Conservation (phyloP, 1,140 invertebrate species). For the Brachystomella parvula region DNA sequence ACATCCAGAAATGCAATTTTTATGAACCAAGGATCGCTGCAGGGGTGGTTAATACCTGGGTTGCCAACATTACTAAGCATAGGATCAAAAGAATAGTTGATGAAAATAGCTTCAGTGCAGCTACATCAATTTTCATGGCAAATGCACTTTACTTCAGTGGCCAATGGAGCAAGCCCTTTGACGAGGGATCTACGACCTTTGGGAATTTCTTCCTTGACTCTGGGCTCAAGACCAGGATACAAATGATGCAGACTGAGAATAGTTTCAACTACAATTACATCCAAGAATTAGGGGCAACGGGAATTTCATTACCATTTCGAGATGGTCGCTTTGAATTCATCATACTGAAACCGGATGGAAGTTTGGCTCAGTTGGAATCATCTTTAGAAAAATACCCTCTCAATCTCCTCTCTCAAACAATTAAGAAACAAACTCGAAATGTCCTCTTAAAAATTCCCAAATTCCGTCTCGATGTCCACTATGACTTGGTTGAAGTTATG, state of each 20-base stretch:
- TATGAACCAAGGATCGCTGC: not conserved
- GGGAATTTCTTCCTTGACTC: not conserved
- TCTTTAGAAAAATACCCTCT: slow-evolving; percentile 12
- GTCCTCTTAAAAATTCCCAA: slow-evolving; percentile 29
- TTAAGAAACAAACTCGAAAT: slow-evolving; percentile 13
- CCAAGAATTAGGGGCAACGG: slow-evolving; percentile 16
- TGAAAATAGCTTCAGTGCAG: not conserved
- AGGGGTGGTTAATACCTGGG: slow-evolving; percentile 20
- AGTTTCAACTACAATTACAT: slow-evolving; percentile 23
- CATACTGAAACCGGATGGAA: slow-evolving; percentile 19
- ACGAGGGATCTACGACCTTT: not conserved
- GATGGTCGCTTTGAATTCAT: slow-evolving; percentile 25
- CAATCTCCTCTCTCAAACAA: slow-evolving; percentile 9
- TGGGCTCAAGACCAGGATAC: not conserved
- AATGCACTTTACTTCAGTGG: slow-evolving; percentile 26
- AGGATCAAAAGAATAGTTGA: slow-evolving; percentile 16
- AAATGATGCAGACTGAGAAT: slow-evolving; percentile 25
- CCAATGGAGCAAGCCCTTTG: slow-evolving; percentile 24
- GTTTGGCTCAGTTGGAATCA: slow-evolving; percentile 14
- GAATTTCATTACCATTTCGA: slow-evolving; percentile 26
- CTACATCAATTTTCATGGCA: slow-evolving; percentile 12
- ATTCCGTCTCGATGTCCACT: slow-evolving; percentile 21
- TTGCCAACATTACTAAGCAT: slow-evolving; percentile 11
- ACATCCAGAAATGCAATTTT: slow-evolving; percentile 9
- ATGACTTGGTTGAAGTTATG: slow-evolving; percentile 16